Evolutionary conservation across 2,888 invertebrate genomes (phyloP), one percentile per base, ranked within the genome.

Genomic region (Lithophane leautieri): DNA sequence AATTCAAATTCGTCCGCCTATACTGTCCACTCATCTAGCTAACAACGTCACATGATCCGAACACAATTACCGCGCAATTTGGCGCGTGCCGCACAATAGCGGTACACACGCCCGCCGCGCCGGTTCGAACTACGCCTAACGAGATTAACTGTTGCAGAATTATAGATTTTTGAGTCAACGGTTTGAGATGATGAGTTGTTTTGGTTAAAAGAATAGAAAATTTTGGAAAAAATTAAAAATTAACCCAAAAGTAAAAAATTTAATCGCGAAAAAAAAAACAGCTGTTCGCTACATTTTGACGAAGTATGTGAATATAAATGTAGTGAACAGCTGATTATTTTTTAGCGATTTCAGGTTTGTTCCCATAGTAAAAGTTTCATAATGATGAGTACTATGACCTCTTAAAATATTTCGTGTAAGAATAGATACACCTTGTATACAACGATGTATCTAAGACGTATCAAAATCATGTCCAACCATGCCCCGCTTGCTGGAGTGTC

Each of bases 21-120:
- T 19, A 68, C 8, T 12, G 40, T 8, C 14, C 42, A 25, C 70
- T 75, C 73, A 73, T 68, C 58, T 52, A 12, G 84, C 88, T 88
- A 91, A 89, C 90, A 89, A 89, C 89, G 89, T 90, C 92, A 90
- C 90, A 92, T 92, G 90, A 93, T 90, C 85, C 89, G 88, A 92
- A 91, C 87, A 75, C 87, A 92, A 94, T 94, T 94, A 94, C 82
- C 77, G 84, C 83, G 89, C 90, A 94, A 94, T 93, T 93, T 90
- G 93, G 89, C 93, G 91, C 94, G 94, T 93, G 93, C 89, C 92
- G 90, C 56, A 80, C 83, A 63, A 87, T 89, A 89, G 79, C 85
- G 76, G 83, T 73, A 47, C 68, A 47, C n/a, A 52, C 70, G 61
- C 28, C 80, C 82, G 73, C 80, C n/a, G n/a, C 82, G 73, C 81